Conservation (phyloP, 2,113 vertebrate species). For the rat (Rattus norvegicus) region GRCr8 NC_086024.1:103390001-103390500, state of each 20-base stretch:
- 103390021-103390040: background rate
- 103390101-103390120: conserved; percentile 19
- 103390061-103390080: conserved; percentile 14
- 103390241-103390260: conserved; percentile 88
- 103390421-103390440: conserved; percentile 11
- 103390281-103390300: conserved; percentile 95
- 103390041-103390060: background rate
- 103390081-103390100: conserved; percentile 16
- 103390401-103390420: conserved; percentile 29
- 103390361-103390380: conserved; percentile 98
- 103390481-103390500: background rate
- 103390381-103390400: conserved; percentile 97
- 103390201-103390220: conserved; percentile 72
- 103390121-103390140: conserved; percentile 24
- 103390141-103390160: conserved; percentile 78
- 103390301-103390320: conserved; percentile 90
- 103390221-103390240: conserved; percentile 44
- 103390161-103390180: conserved; percentile 63
- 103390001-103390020: background rate
- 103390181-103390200: conserved; percentile 79
- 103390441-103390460: conserved; percentile 46
- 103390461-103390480: conserved; percentile 48
- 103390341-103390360: conserved; percentile 93
- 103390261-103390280: conserved; percentile 96
- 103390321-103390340: conserved; percentile 87